Base-by-base conservation (phyloP, 2,113 vertebrate genomes). In the Synchiropus splendidus region DNA sequence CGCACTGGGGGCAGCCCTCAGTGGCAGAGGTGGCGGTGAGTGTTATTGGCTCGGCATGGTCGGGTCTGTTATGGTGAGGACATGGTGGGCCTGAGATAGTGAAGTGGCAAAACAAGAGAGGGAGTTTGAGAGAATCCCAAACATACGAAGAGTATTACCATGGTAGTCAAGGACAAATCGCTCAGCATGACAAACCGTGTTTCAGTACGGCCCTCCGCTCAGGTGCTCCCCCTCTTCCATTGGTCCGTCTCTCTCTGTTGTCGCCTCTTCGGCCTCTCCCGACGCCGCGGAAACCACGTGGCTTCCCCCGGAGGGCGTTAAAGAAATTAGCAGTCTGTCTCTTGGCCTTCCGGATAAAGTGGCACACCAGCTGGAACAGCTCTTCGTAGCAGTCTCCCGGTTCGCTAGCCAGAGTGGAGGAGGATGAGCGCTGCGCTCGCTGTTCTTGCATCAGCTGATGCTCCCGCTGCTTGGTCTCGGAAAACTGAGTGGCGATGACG, bases 381-480 rank as follows among this genome's bases (percentile, higher is more conserved):
- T 89, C 94, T 76, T 97, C 94, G 0, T 97, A 98, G 79, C 94
- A 97, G 79, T 96, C 91, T 0, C 94, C 92, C 0, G 94, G 94
- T 59, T 97, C 91, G 45, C 92, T 94, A 73, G 88, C 92, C 0
- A 97, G 82, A 0, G 94, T 98, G 78, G 92, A 96, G 67, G 91
- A 94, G 15, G 94, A 98, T 13, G 89, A 85, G 68, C 90, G 91
- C 1, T 66, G 85, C 0, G 87, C 92, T 2, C 92, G 70, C 75
- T 98, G 94, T 79, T 97, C 92, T 85, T 96, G 90, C 94, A 98
- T 98, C 82, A 98, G 84, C 79, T 94, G 92, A 72, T 98, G 92
- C 74, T 98, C 94, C 34, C 94, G 78, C 79, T 98, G 92, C 79
- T 98, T 98, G 31, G 94, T 98, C 85, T 98, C 94, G 0, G 92